Base-by-base conservation (phyloP, 2,888 invertebrate species). In the Lymantria monacha region DNA sequence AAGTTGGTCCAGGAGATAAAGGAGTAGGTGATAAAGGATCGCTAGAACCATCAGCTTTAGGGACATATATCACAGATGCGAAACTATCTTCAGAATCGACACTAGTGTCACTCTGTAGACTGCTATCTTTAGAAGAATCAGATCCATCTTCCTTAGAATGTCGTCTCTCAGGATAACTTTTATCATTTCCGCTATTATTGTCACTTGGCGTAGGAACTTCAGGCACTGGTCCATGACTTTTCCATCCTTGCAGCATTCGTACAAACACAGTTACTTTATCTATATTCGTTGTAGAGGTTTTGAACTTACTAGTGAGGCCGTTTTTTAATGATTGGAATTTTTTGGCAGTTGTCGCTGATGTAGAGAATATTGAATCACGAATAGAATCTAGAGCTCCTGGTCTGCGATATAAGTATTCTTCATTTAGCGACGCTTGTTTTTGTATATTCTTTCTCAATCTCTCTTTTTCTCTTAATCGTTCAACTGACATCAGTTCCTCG, bases 71-170 rank as follows among this genome's bases (percentile, higher is more conserved):
- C 43, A 98, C 97, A 59, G 97, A 97, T 52, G 97, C 97, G 75
- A 97, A 97, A 81, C 97, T 97, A 74, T 98, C 97, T 81, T 98
- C 97, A 0, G 97, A 97, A 81, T 98, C 98, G 36, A 97, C 96
- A 85, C 97, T 97, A 0, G 97, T 97, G 76, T 98, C 98, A 80
- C 97, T 97, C 84, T 97, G 97, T 53, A 97, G 92, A 78, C 97
- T 97, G 78, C 97, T 96, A 69, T 96, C 96, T 84, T 96, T 96
- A 1, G 96, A 96, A 7, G 96, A 96, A 76, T 96, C 96, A 0
- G 97, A 97, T 11, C 97, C 97, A 69, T 97, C 97, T 82, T 97
- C 97, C 61, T 94, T 94, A 0, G 97, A 97, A 70, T 95, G 94
- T 48, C 97, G 93, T 51, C 97, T 90, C 73, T 96, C 96, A 61